Conservation (phyloP, 1,140 invertebrate species). For the Tyrophagus putrescentiae region DNA sequence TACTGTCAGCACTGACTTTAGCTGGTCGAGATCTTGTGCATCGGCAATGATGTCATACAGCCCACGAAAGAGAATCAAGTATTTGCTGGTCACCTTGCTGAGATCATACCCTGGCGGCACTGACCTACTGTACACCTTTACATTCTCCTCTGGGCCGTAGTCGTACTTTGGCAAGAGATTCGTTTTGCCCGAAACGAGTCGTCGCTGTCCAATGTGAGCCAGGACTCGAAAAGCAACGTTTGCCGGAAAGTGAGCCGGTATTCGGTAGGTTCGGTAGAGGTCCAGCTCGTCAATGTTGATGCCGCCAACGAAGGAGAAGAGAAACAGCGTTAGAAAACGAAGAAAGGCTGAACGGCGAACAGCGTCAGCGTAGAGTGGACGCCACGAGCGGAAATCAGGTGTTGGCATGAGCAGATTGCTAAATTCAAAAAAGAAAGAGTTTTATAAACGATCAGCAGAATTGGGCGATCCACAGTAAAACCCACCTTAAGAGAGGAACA, state of each 20-base stretch:
- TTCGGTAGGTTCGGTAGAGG: background rate
- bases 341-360: background rate
- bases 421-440: too few species aligned
- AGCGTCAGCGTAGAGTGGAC: background rate
- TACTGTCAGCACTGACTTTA: background rate
- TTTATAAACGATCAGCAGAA: too few species aligned
- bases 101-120: background rate
- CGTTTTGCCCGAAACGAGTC: too few species aligned
- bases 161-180: background rate
- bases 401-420: background rate
- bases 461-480: too few species aligned
- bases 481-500: too few species aligned
- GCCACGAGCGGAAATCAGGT: background rate
- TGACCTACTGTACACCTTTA: background rate
- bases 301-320: background rate
- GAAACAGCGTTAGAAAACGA: background rate
- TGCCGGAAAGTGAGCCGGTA: background rate
- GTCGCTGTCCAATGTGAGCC: background rate
- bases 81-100: background rate
- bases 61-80: background rate
- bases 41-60: background rate
- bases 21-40: background rate
- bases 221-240: background rate
- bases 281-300: background rate
- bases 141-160: conserved; percentile 4